Base-by-base conservation (phyloP, 2,797 vertebrate genomes). In the Catostomus latipinnis region DNA sequence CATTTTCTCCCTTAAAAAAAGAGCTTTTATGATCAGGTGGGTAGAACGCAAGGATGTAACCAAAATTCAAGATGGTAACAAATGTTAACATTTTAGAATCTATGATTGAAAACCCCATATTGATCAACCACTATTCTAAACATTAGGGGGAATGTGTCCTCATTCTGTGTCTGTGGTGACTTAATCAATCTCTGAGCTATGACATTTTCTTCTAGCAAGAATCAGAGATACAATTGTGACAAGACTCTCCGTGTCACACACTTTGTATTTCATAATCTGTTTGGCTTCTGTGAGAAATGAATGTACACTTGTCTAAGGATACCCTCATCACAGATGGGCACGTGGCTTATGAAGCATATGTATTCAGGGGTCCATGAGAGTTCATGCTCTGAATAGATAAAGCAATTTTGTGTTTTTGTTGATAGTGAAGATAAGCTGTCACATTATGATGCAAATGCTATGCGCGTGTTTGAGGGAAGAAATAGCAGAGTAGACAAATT, bases 391-490 rank as follows among this genome's bases (percentile, higher is more conserved):
- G 88, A 83, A 90, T 90, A 85, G 85, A 93, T 92, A 91, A 88
- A 85, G 87, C 82, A 85, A 50, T 76, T 76, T n/a, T 52, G 62
- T 85, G 84, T 88, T 91, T 90, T 71, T 86, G 84, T 84, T 82
- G 87, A 86, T 88, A 81, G 72, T 84, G 82, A 88, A 82, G 86
- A 91, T 89, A 88, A 86, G 88, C 90, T 92, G 92, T 91, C 90
- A 88, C 88, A 90, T 92, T 91, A 89, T 72, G 91, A 91, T 93
- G 92, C 91, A 92, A 93, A 94, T 92, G 83, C 87, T 84, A 91
- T 91, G 90, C 89, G 71, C 82, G 84, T 89, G 85, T 91, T 73
- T 89, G 84, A 88, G 87, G 80, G 82, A 88, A 84, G 81, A 91
- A 93, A 94, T 18, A 85, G 87, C 88, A 83, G 86, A 86, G 84